Evolutionary conservation across 2,797 vertebrate genomes (phyloP).

Genomic region (Mus minutoides): DNA sequence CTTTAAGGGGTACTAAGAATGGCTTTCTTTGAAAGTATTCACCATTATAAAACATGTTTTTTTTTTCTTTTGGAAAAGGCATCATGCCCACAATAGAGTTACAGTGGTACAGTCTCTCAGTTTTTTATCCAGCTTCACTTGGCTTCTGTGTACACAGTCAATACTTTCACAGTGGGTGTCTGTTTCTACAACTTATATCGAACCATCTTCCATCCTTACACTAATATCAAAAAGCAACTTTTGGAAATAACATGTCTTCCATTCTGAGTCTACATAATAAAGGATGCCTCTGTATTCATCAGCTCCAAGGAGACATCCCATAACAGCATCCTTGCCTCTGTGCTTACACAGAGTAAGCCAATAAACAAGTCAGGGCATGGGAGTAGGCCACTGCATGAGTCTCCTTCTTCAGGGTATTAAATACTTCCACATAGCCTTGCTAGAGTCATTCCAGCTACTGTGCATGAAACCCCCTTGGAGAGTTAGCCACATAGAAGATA

Average conservation of each 20-base stretch:
- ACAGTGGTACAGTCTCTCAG: background rate
- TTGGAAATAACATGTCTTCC: background rate
- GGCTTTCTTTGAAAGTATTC: conserved; percentile 40
- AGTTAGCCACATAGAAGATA: background rate
- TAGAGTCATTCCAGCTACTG: background rate
- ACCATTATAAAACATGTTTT: conserved; percentile 34
- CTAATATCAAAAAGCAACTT: background rate
- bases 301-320: background rate
- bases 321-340: background rate
- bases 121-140: background rate
- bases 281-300: background rate
- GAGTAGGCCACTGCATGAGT: background rate
- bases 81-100: background rate
- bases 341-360: background rate
- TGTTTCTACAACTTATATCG: too few species aligned
- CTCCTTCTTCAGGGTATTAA: background rate
- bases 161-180: background rate
- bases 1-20: conserved; percentile 35
- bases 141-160: background rate
- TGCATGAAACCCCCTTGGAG: background rate
- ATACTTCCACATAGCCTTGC: background rate
- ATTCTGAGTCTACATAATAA: background rate
- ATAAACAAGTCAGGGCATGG: background rate
- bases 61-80: background rate
- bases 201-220: background rate